phyloP scores from a whole-genome alignment of 2,888 invertebrate species.

The Nezara viridula region DNA sequence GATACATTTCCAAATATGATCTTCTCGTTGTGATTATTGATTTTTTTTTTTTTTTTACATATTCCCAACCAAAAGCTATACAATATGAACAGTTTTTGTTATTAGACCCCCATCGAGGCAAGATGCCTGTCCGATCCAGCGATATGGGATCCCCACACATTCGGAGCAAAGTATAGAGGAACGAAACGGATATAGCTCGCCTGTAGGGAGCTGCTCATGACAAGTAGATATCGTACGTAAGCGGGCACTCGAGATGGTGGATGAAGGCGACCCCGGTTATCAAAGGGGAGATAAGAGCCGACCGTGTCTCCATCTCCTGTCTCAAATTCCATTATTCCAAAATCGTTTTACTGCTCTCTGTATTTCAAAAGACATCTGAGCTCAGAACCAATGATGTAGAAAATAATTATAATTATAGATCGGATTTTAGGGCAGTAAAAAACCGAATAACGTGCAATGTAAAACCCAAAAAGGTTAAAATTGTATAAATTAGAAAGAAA shows the following conservation, averaged over 20 bases:
- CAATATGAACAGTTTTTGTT: neutral
- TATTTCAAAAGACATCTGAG: neutral
- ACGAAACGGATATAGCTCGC: neutral
- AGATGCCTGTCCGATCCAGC: neutral
- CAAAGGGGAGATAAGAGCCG: neutral
- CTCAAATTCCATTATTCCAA: neutral
- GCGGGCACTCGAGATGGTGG: slow-evolving; percentile 37
- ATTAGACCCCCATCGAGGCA: neutral
- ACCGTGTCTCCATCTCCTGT: neutral
- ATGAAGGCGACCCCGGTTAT: slow-evolving; percentile 8
- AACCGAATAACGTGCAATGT: no score
- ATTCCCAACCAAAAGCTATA: neutral
- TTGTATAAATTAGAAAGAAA: no score
- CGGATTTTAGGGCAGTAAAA: no score
- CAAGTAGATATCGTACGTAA: slow-evolving; percentile 11
- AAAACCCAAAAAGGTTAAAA: no score
- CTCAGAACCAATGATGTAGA: no score
- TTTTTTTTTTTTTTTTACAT: neutral
- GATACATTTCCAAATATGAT: no score
- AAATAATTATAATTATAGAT: no score
- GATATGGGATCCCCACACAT: neutral
- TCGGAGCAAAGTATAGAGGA: neutral
- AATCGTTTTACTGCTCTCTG: neutral
- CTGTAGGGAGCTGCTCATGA: neutral
- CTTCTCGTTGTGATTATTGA: no score